Evolutionary conservation across 2,888 invertebrate species (phyloP), one percentile per base, ranked within the genome.

Genomic region (Eristalinus sepulchralis): DNA sequence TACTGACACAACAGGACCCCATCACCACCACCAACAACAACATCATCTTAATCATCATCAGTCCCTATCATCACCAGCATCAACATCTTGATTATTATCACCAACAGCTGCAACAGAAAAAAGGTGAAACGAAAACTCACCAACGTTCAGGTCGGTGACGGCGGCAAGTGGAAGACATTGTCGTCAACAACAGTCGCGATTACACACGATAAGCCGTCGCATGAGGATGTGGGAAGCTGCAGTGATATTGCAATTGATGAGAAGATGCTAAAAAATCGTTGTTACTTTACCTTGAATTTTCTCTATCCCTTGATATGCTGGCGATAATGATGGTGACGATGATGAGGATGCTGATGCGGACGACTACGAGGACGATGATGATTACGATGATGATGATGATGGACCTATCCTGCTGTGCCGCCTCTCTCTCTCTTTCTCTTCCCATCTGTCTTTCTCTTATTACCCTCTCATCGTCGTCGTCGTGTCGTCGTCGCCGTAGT

Each of bases 271-370:
- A 77, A 27, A 84, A 85, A 78, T 85, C 77, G 64, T 85, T 27
- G 82, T 86, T 86, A 83, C 86, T 83, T 86, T 86, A 86, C 86
- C 86, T 86, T 86, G 86, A 86, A 86, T 86, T 86, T 83, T 82
- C 83, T 86, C 83, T 86, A 86, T 86, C 83, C 86, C 83, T 75
- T 86, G 86, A 82, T 82, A 78, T 75, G 70, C 63, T 73, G 77
- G 17, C 17, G 47, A 47, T 47, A 77, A 60, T 31, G 31, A 67
- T 76, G 60, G 70, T 71, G 17, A 73, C 60, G 60, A 62, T 73
- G n/a, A 73, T 57, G 76, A 64, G 34, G 57, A 53, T 77, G 53
- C 34, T 55, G 47, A 47, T 47, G 47, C 47, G 47, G 47, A 47
- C 47, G 47, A 47, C 47, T 47, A 47, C 47, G 47, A 47, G 47